phyloP scores from a whole-genome alignment of 2,797 vertebrate species.

The Oophaga sylvatica region DNA sequence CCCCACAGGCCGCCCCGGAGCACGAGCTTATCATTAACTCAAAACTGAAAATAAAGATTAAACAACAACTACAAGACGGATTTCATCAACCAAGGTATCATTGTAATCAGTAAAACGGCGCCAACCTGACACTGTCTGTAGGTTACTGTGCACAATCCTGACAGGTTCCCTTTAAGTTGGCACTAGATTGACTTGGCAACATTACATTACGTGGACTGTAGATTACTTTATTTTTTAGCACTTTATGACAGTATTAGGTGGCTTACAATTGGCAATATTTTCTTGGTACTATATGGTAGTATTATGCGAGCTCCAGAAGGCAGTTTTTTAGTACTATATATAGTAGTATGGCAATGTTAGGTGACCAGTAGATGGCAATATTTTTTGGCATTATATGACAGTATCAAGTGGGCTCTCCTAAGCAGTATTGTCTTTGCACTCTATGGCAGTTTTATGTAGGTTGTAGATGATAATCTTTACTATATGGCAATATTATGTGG shows the following conservation, averaged over 20 bases:
- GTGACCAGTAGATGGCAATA: not conserved
- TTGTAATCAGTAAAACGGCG: too few relatives aligned
- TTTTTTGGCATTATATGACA: not conserved
- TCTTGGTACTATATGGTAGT: not conserved
- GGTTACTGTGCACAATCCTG: too few relatives aligned
- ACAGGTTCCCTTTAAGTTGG: too few relatives aligned
- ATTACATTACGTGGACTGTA: not conserved
- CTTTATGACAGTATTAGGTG: not conserved
- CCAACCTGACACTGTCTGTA: too few relatives aligned
- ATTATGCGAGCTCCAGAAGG: not conserved
- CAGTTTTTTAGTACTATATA: not conserved
- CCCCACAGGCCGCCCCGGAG: too few relatives aligned
- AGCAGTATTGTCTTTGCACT: not conserved
- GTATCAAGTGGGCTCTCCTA: not conserved
- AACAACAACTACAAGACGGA: too few relatives aligned
- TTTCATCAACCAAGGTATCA: too few relatives aligned
- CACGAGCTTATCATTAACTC: too few relatives aligned
- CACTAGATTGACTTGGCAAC: too few relatives aligned
- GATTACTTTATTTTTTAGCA: not conserved
- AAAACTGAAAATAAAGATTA: too few relatives aligned
- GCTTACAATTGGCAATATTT: not conserved
- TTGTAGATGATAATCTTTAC: not conserved
- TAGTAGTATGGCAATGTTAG: not conserved
- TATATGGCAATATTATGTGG: not conserved
- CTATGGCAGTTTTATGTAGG: not conserved